Evolutionary conservation across 2,113 vertebrate genomes (phyloP).

Genomic region (Athene noctua): DNA sequence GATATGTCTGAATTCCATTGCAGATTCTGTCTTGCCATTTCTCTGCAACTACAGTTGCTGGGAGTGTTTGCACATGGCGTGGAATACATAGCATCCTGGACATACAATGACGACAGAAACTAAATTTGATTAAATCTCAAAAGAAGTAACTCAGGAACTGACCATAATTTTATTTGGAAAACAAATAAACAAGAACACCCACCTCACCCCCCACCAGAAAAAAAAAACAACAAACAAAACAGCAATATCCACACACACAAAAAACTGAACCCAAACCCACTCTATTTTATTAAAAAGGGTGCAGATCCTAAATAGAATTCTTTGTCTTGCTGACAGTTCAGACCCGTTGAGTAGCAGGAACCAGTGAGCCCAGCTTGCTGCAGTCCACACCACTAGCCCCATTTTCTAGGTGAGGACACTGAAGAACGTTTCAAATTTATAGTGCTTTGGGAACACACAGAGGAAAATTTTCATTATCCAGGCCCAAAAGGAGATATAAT

Average conservation of each 20-base stretch:
- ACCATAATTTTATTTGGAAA: not conserved
- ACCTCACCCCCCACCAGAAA: fast-evolving
- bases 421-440: not conserved
- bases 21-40: not conserved
- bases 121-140: not conserved
- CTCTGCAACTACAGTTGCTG: not conserved
- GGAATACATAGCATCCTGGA: not conserved
- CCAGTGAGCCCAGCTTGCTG: not conserved
- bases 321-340: not conserved
- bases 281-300: not conserved
- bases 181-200: not conserved
- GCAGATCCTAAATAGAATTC: not conserved
- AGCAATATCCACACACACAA: not conserved
- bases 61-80: not conserved
- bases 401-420: not conserved
- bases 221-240: no score
- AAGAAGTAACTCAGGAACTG: not conserved
- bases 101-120: not conserved
- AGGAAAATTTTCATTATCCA: not conserved
- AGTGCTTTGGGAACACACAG: not conserved
- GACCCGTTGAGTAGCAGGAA: not conserved
- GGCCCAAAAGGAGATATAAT: not conserved
- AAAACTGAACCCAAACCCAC: no score
- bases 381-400: not conserved
- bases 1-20: not conserved